Evolutionary conservation across 2,113 vertebrate species (phyloP).

Genomic region (Semnornis frantzii): DNA sequence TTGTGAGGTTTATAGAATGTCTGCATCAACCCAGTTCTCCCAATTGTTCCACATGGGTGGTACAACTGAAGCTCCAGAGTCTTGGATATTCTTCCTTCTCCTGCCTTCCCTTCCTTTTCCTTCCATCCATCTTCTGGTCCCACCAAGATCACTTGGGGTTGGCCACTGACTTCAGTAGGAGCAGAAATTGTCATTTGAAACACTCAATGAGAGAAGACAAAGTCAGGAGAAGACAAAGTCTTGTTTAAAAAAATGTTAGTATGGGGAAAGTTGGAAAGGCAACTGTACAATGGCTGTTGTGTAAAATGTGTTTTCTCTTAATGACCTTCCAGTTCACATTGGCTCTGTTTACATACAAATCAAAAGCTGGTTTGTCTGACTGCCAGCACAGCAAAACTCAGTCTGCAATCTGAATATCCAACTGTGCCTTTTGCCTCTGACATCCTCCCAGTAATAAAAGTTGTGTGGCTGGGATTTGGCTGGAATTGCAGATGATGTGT

Average conservation of each 20-base stretch:
- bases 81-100: not conserved
- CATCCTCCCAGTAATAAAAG: constrained; percentile 62
- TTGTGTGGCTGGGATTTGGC: constrained; percentile 57
- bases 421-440: constrained; percentile 65
- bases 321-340: constrained; percentile 60
- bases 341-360: constrained; percentile 68
- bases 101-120: too few relatives aligned
- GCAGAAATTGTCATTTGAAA: not conserved
- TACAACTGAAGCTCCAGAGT: not conserved
- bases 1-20: not conserved
- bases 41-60: not conserved
- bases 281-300: constrained; percentile 36
- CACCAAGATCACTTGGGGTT: not conserved
- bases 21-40: not conserved
- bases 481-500: constrained; percentile 22
- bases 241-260: not conserved
- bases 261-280: constrained; percentile 47
- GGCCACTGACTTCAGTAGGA: not conserved
- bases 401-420: constrained; percentile 57
- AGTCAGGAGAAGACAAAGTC: not conserved
- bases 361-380: constrained; percentile 56
- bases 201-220: not conserved
- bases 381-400: constrained; percentile 59
- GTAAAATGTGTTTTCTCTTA: constrained; percentile 62
- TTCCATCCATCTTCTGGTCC: not conserved